phyloP scores from a whole-genome alignment of 1,140 invertebrate genomes.

The Probaryconus sp. region DNA sequence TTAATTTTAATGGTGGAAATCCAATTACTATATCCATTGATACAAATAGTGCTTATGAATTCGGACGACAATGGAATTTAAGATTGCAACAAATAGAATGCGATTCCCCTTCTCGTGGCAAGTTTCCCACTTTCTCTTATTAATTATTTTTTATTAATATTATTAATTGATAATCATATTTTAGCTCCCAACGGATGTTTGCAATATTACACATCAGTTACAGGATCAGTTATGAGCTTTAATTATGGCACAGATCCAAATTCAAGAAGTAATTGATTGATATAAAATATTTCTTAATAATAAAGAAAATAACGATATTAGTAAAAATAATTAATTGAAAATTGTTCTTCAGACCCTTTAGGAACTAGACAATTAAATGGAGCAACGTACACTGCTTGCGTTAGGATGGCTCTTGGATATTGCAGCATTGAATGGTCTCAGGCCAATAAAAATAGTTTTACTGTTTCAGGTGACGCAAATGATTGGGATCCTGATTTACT shows the following conservation, averaged over 20 bases:
- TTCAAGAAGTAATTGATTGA: constrained; percentile 62
- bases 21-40: constrained; percentile 84
- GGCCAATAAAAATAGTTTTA: constrained; percentile 82
- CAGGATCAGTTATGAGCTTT: constrained; percentile 85
- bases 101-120: constrained; percentile 82
- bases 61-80: constrained; percentile 86
- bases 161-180: constrained; percentile 36
- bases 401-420: constrained; percentile 82
- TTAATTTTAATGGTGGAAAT: constrained; percentile 84
- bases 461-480: constrained; percentile 83
- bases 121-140: constrained; percentile 1
- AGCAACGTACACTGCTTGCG: constrained; percentile 87
- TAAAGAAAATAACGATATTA: neutral
- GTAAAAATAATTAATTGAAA: constrained; percentile 3
- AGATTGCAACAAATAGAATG: constrained; percentile 86
- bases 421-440: constrained; percentile 84
- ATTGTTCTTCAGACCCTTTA: constrained; percentile 50
- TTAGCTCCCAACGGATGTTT: constrained; percentile 88
- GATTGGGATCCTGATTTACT: constrained; percentile 62
- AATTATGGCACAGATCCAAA: constrained; percentile 84
- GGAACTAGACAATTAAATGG: constrained; percentile 86
- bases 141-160: neutral
- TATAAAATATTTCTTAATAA: constrained; percentile 5
- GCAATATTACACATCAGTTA: constrained; percentile 84
- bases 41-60: constrained; percentile 80